Evolutionary conservation across 2,113 vertebrate genomes (phyloP), one percentile per base, ranked within the genome.

Genomic region (Engraulis encrasicolus): DNA sequence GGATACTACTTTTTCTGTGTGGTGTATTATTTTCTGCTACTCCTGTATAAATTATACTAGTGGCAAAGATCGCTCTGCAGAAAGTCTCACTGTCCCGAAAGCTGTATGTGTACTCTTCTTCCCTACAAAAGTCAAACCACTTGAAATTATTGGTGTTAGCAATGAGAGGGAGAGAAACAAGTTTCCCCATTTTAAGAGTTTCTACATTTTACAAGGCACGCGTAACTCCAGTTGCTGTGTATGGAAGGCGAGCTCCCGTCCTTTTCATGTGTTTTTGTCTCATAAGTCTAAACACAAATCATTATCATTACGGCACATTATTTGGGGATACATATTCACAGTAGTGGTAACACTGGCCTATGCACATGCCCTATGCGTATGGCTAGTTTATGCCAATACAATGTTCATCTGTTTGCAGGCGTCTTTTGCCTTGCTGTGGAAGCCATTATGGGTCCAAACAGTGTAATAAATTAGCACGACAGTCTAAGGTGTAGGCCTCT

Each of bases 1-100:
- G 66, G 66, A 74, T 34, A 66, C 20, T 66, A 66, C 58, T 66
- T 15, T 74, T n/a, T n/a, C n/a, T n/a, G n/a, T n/a, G n/a, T n/a
- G n/a, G 66, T 36, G 66, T 74, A 27, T 15, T 15, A 74, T 74
- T 23, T 31, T 12, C 34, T 23, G 17, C 66, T 34, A 15, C 23
- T 34, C 27, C 5, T 34, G 66, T 74, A 34, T 74, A 74, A 74
- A 74, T 15, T 12, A 34, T 74, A 27, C 9, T 14, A 66, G 9
- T 74, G 66, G 23, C 14, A 23, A 74, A 31, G 66, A 74, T 15
- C 66, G 23, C 7, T 15, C 66, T 45, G 15, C 58, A 74, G 66
- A 34, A 74, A 74, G 27, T 17, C 14, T 74, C 27, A 74, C 17
- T 34, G 66, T 12, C 27, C 27, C 27, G 58, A 66, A 27, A 66